These are phyloP conservation scores for Halcyon malimbica DNA, from an alignment of 2,113 vertebrate genomes.

Conservation along the genomic window DNA sequence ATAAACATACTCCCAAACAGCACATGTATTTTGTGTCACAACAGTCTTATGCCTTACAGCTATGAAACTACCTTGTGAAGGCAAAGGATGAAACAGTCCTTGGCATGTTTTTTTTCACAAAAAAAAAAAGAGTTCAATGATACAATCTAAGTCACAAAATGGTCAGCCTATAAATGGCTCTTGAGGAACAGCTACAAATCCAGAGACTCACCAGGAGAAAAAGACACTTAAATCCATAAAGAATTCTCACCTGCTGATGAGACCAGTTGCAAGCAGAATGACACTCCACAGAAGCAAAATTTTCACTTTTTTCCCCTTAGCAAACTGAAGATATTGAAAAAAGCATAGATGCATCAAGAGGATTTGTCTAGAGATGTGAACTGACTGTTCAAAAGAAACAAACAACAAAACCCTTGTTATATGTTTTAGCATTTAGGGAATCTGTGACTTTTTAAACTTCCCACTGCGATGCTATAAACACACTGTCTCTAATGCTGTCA, in stretches of 20 bases:
- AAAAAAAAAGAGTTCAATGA: neutral
- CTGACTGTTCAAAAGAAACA: neutral
- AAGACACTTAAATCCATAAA: neutral
- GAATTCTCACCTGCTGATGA: constrained; percentile 1
- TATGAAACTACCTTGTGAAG: neutral
- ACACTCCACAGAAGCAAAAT: neutral
- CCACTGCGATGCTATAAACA: constrained; percentile 10
- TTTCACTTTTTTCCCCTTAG: neutral
- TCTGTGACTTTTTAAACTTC: constrained; percentile 25
- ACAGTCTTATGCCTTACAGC: neutral
- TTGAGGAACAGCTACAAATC: neutral
- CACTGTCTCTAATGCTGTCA: neutral
- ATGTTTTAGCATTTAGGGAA: constrained; percentile 7
- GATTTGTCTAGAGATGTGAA: neutral
- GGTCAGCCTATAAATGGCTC: neutral
- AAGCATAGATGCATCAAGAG: neutral
- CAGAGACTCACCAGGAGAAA: neutral
- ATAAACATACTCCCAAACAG: neutral
- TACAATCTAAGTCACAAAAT: neutral
- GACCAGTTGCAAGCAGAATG: neutral
- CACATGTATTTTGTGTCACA: neutral
- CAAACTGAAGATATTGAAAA: neutral
- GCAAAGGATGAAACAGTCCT: neutral
- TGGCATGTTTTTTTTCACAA: neutral
- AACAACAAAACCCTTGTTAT: neutral